Base-by-base conservation (phyloP, 2,113 vertebrate species). In the Capricornis sumatraensis region DNA sequence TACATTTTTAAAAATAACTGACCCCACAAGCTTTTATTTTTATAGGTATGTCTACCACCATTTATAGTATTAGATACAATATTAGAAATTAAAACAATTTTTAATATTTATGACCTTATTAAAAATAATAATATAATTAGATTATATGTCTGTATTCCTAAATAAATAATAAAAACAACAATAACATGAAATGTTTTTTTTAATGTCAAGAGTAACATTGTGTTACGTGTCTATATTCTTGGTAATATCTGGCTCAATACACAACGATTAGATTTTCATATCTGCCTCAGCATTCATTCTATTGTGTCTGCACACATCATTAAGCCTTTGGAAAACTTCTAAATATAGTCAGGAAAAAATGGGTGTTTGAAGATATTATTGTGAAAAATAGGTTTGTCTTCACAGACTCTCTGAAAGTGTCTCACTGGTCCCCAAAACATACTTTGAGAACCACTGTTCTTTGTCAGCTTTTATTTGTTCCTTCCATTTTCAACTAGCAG, bases 1-100 rank as follows among this genome's bases (percentile, higher is more conserved):
- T 78, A 95, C 16, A 76, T 45, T 55, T 45, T 96, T 78, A 95
- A 90, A 93, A 96, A 95, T 97, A 95, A 94, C 60, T 96, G 27
- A 86, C 23, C 28, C 17, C 8, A 67, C 9, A 92, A 95, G 19
- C 36, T 91, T 92, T 81, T 94, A 23, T 95, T 92, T 93, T 95
- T 85, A 7, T 53, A 71, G 30, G 1, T 89, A 15, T 83, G 52
- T 71, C 33, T 74, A 2, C 87, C 13, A 47, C 67, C 67, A 74
- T 74, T 74, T 74, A 74, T 19, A 74, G n/a, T 74, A 25, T 74
- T 67, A 67, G 64, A 67, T 67, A 67, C 64, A 67, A 19, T 36
- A n/a, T 67, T 74, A 74, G 21, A 74, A 74, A 36, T 74, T 74
- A 94, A 89, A 60, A 91, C 33, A 71, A 36, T 25, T 43, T 90